Base-by-base conservation (phyloP, 2,888 invertebrate genomes). In the Philereme transversata region DNA sequence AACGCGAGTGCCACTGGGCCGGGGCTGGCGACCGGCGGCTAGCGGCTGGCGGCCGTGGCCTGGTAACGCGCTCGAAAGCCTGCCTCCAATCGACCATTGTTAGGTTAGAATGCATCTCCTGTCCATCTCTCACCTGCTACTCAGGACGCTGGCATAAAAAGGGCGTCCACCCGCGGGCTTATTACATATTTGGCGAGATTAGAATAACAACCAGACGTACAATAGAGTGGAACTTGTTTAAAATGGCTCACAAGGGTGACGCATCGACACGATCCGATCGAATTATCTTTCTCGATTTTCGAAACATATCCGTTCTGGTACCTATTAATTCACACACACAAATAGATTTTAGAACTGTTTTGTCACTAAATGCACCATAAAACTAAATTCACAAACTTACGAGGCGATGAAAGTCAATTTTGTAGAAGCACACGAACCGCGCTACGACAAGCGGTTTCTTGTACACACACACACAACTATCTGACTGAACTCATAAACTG, bases 241-340 rank as follows among this genome's bases (percentile, higher is more conserved):
- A 88, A 88, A 90, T 90, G 88, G 90, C 89, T 90, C 87, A 89
- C 90, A 88, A 88, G 88, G 90, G 90, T 91, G 91, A 91, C 91
- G 91, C 91, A 91, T 90, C 90, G 90, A 90, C 89, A 90, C 88
- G 87, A 88, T 88, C 86, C 88, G 79, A 88, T 85, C 86, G 84
- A 88, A 87, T 87, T 88, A 83, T 87, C 84, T 79, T 81, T 76
- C 77, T 72, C 71, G 77, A 80, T 81, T 70, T 76, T 69, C 53
- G 65, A 69, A 46, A 64, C 61, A 72, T 69, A 71, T 73, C 67
- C 69, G 65, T 64, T 63, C 61, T 41, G 60, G 60, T 60, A 62
- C 60, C 60, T 48, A 36, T 35, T 67, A 56, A 68, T 66, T 57
- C 55, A 62, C 76, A 78, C 70, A 72, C 69, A 73, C 76, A 68